These are phyloP conservation scores for Lycophotia porphyrea DNA, from an alignment of 2,888 invertebrate species.

Conservation along the genomic window DNA sequence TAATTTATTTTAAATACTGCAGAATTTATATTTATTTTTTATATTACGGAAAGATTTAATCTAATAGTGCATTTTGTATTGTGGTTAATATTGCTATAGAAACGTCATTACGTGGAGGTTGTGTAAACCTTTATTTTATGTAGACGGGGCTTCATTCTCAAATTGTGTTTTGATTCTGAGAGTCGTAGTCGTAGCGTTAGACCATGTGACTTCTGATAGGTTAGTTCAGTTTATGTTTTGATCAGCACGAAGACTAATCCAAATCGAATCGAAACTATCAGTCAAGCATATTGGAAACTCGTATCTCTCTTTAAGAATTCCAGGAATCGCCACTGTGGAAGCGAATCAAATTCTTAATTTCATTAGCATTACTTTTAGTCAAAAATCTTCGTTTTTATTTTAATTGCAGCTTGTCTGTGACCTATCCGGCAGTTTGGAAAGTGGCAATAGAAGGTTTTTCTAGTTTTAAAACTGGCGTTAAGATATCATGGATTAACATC, in stretches of 20 bases:
- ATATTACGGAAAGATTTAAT: not conserved
- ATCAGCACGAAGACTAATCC: constrained; percentile 4
- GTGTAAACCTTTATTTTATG: not conserved
- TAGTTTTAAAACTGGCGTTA: constrained; percentile 35
- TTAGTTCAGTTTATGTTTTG: not conserved
- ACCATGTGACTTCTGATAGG: not conserved
- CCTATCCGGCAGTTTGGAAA: constrained; percentile 44
- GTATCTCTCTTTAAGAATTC: constrained; percentile 1
- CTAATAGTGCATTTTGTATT: not conserved
- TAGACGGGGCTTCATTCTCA: not conserved
- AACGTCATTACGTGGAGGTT: not conserved
- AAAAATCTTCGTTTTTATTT: constrained; percentile 41
- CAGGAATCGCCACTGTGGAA: constrained; percentile 17
- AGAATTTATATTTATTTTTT: not conserved
- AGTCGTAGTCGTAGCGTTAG: too few species aligned
- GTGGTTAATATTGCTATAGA: not conserved
- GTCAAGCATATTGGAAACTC: not conserved
- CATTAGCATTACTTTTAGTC: constrained; percentile 15
- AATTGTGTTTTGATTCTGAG: not conserved
- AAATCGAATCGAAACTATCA: constrained; percentile 1
- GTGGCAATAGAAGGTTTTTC: constrained; percentile 30
- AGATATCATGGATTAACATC: constrained; percentile 40
- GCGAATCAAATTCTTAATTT: constrained; percentile 45
- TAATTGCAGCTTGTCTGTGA: constrained; percentile 43
- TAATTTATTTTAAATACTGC: constrained; percentile 1